These are phyloP conservation scores for Amphiprion clarkii DNA, from an alignment of 2,797 vertebrate genomes.

Conservation along the genomic window DNA sequence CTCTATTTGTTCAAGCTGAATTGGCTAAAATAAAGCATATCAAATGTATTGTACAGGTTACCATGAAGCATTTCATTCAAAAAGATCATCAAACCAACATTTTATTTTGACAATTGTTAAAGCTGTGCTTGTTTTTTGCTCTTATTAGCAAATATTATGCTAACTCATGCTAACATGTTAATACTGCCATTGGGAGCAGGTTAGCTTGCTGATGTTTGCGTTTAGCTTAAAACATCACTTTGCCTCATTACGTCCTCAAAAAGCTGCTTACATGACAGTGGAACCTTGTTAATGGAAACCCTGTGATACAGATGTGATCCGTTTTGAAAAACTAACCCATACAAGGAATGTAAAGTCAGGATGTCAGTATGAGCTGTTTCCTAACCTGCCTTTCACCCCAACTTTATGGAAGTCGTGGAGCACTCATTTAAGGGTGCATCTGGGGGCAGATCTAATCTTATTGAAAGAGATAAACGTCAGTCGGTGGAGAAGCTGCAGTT, in stretches of 20 bases:
- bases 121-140: not conserved
- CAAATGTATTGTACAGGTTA: not conserved
- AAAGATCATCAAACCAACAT: too few species aligned
- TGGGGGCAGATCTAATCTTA: not conserved
- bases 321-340: too few species aligned
- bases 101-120: too few species aligned
- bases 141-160: not conserved
- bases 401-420: not conserved
- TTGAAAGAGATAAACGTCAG: not conserved
- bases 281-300: not conserved
- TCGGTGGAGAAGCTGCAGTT: not conserved
- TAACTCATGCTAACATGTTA: not conserved
- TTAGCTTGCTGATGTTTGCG: not conserved
- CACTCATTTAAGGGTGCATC: not conserved
- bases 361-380: too few species aligned
- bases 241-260: not conserved
- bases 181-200: not conserved
- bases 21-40: too few species aligned
- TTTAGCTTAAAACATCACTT: not conserved
- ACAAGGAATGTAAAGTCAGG: too few species aligned
- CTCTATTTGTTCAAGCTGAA: too few species aligned
- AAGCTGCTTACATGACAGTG: not conserved
- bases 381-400: too few species aligned
- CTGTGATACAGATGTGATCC: not conserved
- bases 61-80: not conserved